Evolutionary conservation across 2,113 vertebrate genomes (phyloP).

Genomic region (Oryzias melastigma): DNA sequence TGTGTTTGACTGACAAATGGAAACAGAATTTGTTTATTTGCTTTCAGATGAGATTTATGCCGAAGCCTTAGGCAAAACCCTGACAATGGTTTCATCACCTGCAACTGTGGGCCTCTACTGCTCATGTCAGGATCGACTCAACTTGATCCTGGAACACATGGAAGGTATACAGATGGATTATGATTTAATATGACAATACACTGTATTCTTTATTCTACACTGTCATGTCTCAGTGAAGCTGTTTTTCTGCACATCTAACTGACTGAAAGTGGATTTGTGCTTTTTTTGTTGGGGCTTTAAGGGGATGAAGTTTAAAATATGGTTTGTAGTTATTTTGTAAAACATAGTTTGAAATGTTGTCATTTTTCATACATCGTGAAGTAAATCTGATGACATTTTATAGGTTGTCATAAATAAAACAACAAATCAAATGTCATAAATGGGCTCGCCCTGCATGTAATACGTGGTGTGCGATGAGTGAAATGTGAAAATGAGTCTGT

Average conservation of each 20-base stretch:
- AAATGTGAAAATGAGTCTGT: background rate
- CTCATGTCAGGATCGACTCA: conserved; percentile 75
- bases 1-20: background rate
- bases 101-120: conserved; percentile 83
- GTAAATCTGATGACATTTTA: too few relatives aligned
- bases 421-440: background rate
- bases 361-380: too few relatives aligned
- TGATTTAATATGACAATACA: background rate
- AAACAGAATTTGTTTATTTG: conserved; percentile 16
- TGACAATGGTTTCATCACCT: conserved; percentile 75
- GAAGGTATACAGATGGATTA: conserved; percentile 64
- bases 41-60: conserved; percentile 76
- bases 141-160: conserved; percentile 70
- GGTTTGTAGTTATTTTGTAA: too few relatives aligned
- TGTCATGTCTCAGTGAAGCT: background rate
- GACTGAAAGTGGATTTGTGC: too few relatives aligned
- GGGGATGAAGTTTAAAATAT: too few relatives aligned
- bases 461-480: background rate
- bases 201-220: background rate
- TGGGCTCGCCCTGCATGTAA: background rate
- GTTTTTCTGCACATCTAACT: too few relatives aligned
- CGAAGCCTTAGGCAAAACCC: conserved; percentile 78
- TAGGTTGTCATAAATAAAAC: background rate
- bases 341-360: too few relatives aligned
- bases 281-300: too few relatives aligned